A percentile compares a stretch with the other conserved stretches of the same genome.
phyloP scores from a whole-genome alignment of 2,888 invertebrate species.

The Erebia ligea region DNA sequence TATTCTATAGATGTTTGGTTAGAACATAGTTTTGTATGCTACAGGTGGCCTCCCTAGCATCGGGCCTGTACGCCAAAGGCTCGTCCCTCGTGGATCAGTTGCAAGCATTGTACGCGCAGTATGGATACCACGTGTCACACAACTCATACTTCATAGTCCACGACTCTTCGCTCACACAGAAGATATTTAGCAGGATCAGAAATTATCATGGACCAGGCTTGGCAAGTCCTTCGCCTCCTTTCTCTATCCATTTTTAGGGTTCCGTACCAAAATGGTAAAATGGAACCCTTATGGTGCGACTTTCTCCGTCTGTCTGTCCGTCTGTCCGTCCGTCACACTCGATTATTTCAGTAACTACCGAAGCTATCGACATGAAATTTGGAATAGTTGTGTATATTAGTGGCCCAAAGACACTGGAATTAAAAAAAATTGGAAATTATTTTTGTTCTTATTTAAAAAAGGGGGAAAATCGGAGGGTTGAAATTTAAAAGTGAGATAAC shows the following conservation, averaged over 20 bases:
- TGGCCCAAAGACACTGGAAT: too few relatives aligned
- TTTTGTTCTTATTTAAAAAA: too few relatives aligned
- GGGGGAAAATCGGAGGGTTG: too few relatives aligned
- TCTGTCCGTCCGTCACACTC: too few relatives aligned
- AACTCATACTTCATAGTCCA: constrained; percentile 96
- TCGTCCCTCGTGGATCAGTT: constrained; percentile 85
- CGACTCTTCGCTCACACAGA: constrained; percentile 86
- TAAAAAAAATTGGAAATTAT: too few relatives aligned
- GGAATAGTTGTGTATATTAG: too few relatives aligned
- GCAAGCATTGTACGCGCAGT: constrained; percentile 89
- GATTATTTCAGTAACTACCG: too few relatives aligned
- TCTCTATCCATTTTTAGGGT: not conserved
- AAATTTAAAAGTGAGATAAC: too few relatives aligned
- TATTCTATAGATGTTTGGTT: not conserved
- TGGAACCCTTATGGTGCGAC: too few relatives aligned
- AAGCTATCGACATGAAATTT: too few relatives aligned
- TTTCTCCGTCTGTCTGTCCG: too few relatives aligned
- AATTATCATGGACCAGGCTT: constrained; percentile 85
- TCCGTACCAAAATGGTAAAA: too few relatives aligned
- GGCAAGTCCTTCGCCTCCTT: constrained; percentile 70
- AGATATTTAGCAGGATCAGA: constrained; percentile 92
- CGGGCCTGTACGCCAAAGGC: constrained; percentile 84
- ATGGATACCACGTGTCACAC: constrained; percentile 94
- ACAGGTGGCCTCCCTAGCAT: constrained; percentile 72
- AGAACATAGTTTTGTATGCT: not conserved